Conservation (phyloP, 2,888 invertebrate species). For the Ethmia dodecea region DNA sequence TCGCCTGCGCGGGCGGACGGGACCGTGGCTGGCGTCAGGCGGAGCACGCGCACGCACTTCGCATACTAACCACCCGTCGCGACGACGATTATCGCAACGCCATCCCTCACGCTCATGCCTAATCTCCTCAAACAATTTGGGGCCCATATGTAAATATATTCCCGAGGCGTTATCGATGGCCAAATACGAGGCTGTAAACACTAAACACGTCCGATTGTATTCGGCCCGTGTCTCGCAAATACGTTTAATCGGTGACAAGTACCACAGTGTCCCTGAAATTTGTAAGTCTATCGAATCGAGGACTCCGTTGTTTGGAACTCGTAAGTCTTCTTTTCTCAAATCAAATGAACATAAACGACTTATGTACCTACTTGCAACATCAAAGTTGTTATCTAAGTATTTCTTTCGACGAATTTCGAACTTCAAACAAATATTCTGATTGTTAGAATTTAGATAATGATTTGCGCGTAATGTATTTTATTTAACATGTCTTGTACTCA, state of each 20-base stretch:
- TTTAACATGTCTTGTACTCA: constrained; percentile 20
- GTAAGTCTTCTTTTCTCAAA: background rate
- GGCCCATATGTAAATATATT: constrained; percentile 56
- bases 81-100: constrained; percentile 56
- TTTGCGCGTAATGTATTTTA: too few relatives aligned
- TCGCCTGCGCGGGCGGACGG: constrained; percentile 36
- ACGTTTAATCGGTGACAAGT: constrained; percentile 40
- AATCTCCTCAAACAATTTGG: constrained; percentile 60
- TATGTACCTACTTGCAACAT: background rate
- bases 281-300: too few relatives aligned
- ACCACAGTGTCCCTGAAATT: constrained; percentile 37
- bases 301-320: too few relatives aligned
- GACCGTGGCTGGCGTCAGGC: constrained; percentile 58
- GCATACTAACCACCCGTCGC: constrained; percentile 69
- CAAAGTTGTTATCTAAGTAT: too few relatives aligned
- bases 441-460: too few relatives aligned
- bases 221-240: constrained; percentile 40
- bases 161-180: constrained; percentile 48
- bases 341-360: background rate
- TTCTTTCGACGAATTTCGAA: too few relatives aligned
- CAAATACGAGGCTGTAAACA: constrained; percentile 53
- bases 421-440: too few relatives aligned
- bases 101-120: constrained; percentile 48
- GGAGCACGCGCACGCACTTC: constrained; percentile 62
- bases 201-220: constrained; percentile 49